A percentile compares a stretch with the other conserved stretches of the same genome.
Evolutionary conservation across 2,888 invertebrate genomes (phyloP).

Genomic region (Amphipoea oculea): DNA sequence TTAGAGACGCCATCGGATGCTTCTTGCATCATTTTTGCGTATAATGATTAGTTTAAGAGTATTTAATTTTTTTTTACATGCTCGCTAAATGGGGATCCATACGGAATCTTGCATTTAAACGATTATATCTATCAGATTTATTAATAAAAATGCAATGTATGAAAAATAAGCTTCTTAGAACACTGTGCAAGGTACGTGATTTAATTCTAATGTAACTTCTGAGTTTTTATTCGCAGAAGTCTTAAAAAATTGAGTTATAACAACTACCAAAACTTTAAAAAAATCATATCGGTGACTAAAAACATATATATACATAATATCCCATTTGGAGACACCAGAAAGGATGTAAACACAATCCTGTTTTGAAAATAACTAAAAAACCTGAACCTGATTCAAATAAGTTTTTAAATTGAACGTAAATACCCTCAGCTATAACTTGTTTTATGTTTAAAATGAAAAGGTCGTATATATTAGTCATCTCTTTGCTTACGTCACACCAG

Average conservation of each 20-base stretch:
- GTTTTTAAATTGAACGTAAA: constrained; percentile 26
- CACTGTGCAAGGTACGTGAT: not conserved
- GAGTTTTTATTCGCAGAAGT: too few relatives aligned
- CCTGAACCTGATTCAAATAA: constrained; percentile 16
- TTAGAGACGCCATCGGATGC: too few relatives aligned
- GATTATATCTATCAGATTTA: too few relatives aligned
- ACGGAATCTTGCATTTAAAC: too few relatives aligned
- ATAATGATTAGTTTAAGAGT: too few relatives aligned
- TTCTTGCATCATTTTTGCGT: too few relatives aligned
- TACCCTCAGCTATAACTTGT: constrained; percentile 52
- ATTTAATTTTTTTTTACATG: too few relatives aligned
- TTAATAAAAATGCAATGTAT: not conserved
- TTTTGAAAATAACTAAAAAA: constrained; percentile 20
- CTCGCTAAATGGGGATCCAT: too few relatives aligned
- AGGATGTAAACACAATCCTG: not conserved
- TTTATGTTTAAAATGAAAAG: constrained; percentile 45
- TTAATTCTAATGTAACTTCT: not conserved
- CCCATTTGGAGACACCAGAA: not conserved
- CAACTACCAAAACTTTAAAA: not conserved
- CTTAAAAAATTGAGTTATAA: not conserved
- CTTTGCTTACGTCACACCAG: constrained; percentile 40
- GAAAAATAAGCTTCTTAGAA: not conserved
- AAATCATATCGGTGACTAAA: not conserved
- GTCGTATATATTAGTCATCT: constrained; percentile 45
- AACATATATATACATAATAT: not conserved